phyloP scores from a whole-genome alignment of 2,797 vertebrate genomes.

The Peromyscus melanophrys region DNA sequence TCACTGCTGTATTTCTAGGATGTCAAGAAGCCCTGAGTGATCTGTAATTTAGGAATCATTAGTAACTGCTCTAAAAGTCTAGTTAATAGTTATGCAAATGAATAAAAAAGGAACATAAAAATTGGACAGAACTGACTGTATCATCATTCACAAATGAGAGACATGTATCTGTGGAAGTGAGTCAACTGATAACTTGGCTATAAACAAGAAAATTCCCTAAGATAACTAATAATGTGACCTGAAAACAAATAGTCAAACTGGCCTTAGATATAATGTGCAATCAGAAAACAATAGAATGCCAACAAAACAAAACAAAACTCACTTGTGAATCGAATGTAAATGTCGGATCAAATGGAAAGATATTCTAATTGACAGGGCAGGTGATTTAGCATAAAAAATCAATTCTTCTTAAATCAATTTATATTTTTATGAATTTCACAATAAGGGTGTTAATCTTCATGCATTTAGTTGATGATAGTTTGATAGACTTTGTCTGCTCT shows the following conservation, averaged over 20 bases:
- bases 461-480: background rate
- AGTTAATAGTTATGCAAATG: background rate
- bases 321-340: background rate
- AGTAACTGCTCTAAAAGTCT: conserved; percentile 11
- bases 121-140: background rate
- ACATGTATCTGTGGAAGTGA: background rate
- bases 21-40: background rate
- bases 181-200: background rate
- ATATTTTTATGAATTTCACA: conserved; percentile 21
- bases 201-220: conserved; percentile 7
- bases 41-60: background rate
- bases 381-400: background rate
- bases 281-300: background rate
- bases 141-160: conserved; percentile 17
- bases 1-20: background rate
- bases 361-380: background rate
- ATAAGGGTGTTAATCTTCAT: background rate
- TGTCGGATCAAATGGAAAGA: conserved; percentile 45
- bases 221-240: background rate
- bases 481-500: background rate
- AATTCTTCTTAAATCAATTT: background rate
- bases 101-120: conserved; percentile 11
- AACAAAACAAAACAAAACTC: background rate
- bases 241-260: background rate
- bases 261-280: background rate